Evolutionary conservation across 2,113 vertebrate species (phyloP), one percentile per base, ranked within the genome.

Genomic region (Silurus meridionalis): DNA sequence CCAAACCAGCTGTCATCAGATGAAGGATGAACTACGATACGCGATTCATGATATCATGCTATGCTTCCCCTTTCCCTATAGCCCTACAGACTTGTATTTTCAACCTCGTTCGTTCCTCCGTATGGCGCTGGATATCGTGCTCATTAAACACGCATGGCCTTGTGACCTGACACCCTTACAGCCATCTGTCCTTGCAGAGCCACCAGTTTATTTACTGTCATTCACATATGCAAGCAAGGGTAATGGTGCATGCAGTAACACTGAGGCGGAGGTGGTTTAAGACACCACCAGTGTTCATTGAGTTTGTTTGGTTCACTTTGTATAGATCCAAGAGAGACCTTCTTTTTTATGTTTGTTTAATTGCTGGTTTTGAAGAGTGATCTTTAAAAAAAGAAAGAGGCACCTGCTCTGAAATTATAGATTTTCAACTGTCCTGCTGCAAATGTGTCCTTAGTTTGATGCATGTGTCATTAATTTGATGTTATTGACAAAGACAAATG

Each of bases 1-100:
- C 80, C 61, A 50, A 9, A 46, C 80, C 86, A 89, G 86, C 88
- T 91, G 90, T 90, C 91, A 87, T 64, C 53, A 50, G 57, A 86
- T 85, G 88, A 87, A 53, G 81, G 66, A 61, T 66, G 87, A n/a
- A 46, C n/a, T 21, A 50, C 58, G 50, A 55, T 72, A 77, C 10
- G 57, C 87, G 28, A 85, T 80, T 28, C 71, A 87, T 85, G 83
- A 80, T 84, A 75, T 80, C 74, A 85, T 14, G 23, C 66, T 28
- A 52, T 17, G 17, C 14, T 28, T 82, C 80, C 80, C 46, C 50
- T 23, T 37, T 66, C 61, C 63, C 46, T 23, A 67, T 25, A 58
- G 25, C 58, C 28, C 55, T 14, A 74, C 48, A 80, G 52, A 58
- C 57, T 57, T 60, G 8, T 28, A 17, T 50, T 61, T 83, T 86